A percentile compares a stretch with the other conserved stretches of the same genome.
Evolutionary conservation across 1,140 invertebrate species (phyloP).

Genomic region (Aphelenchoides fujianensis): DNA sequence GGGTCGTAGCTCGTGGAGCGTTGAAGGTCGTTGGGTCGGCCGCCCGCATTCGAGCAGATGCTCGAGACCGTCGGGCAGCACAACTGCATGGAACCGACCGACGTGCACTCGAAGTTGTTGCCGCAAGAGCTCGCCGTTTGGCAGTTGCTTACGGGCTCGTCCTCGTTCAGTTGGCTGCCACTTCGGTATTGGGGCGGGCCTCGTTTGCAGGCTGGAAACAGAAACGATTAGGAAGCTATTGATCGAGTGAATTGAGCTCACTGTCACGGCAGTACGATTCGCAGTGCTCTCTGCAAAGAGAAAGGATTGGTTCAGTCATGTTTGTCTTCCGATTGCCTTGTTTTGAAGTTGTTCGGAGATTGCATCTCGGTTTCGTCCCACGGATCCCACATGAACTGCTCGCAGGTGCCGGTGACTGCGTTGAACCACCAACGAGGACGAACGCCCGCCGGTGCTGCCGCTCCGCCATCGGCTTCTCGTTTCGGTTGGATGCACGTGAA

Average conservation of each 20-base stretch:
- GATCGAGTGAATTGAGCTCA: conserved; percentile 43
- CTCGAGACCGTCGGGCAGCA: conserved; percentile 58
- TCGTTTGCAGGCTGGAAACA: conserved; percentile 55
- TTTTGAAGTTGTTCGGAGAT: conserved; percentile 62
- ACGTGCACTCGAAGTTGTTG: conserved; percentile 58
- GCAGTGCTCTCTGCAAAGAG: conserved; percentile 47
- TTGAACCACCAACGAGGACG: conserved; percentile 60
- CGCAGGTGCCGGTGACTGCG: conserved; percentile 59
- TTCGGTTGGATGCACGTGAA: conserved; percentile 62
- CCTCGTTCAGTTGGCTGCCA: conserved; percentile 53
- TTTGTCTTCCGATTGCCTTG: conserved; percentile 14
- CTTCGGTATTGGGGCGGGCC: conserved; percentile 60
- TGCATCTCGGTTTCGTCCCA: conserved; percentile 61
- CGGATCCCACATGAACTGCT: conserved; percentile 62
- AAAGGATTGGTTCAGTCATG: not conserved
- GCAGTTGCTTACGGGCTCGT: conserved; percentile 58
- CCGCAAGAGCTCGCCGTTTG: conserved; percentile 55
- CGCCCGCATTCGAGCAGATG: conserved; percentile 52
- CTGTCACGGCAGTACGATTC: conserved; percentile 61
- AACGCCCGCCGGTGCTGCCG: conserved; percentile 57
- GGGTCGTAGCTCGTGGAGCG: conserved; percentile 55
- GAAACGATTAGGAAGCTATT: too few relatives aligned
- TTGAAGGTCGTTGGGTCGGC: conserved; percentile 49
- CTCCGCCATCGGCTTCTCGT: conserved; percentile 57
- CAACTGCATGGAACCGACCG: conserved; percentile 59